phyloP scores from a whole-genome alignment of 2,113 vertebrate species.

The Chionis minor region DNA sequence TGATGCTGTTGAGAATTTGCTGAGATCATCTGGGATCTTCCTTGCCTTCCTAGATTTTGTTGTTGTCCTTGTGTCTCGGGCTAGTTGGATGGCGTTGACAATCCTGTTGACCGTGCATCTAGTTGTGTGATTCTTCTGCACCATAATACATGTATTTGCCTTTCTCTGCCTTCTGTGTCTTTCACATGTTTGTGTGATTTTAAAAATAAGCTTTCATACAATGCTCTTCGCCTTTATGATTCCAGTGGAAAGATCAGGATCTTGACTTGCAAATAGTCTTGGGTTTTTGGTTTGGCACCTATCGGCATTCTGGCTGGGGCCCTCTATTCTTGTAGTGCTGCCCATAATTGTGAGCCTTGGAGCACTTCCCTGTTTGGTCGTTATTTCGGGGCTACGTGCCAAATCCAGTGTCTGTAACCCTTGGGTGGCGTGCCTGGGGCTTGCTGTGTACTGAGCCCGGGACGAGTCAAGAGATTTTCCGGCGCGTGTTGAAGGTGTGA shows the following conservation, averaged over 20 bases:
- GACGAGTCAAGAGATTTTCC: neutral
- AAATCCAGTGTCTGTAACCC: neutral
- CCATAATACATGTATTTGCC: accelerated
- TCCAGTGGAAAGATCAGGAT: neutral
- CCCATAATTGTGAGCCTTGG: neutral
- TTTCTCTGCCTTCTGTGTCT: neutral
- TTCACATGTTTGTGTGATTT: neutral
- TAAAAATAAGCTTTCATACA: neutral
- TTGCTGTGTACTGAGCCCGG: neutral
- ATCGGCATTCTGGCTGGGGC: neutral
- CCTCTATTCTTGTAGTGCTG: neutral
- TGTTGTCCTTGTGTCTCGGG: neutral
- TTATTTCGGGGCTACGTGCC: neutral
- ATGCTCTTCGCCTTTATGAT: neutral
- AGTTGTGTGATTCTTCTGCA: neutral
- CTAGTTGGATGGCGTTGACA: neutral
- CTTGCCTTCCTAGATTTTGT: neutral
- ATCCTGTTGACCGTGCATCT: neutral
- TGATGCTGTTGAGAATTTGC: neutral
- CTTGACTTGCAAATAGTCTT: neutral
- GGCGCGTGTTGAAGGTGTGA: neutral
- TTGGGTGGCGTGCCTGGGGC: neutral
- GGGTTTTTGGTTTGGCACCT: conserved; percentile 22
- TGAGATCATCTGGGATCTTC: neutral
- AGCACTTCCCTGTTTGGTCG: neutral